phyloP scores from a whole-genome alignment of 2,888 invertebrate species.

The Apodemia mormo region DNA sequence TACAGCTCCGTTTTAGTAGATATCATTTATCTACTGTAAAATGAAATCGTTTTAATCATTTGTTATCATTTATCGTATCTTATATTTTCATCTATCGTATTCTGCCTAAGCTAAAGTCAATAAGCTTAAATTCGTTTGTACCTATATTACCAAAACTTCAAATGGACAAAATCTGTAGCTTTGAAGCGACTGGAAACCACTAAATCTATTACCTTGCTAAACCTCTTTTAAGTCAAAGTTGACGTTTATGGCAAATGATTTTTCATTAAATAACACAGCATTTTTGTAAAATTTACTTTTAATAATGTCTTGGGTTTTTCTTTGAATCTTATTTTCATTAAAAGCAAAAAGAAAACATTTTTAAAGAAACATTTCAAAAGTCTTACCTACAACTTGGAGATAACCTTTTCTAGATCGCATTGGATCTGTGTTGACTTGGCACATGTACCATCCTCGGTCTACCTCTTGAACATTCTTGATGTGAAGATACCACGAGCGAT shows the following conservation, averaged over 20 bases:
- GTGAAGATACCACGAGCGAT: conserved; percentile 95
- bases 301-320: not conserved
- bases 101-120: not conserved
- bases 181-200: conserved; percentile 1
- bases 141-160: not conserved
- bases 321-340: too few relatives aligned
- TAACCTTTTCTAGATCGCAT: conserved; percentile 95
- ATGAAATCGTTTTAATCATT: not conserved
- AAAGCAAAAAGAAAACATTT: too few relatives aligned
- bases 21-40: not conserved
- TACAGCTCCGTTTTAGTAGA: too few relatives aligned
- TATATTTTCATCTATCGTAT: not conserved
- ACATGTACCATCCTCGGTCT: conserved; percentile 96
- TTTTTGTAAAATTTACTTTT: too few relatives aligned
- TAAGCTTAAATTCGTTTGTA: conserved; percentile 3
- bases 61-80: too few relatives aligned
- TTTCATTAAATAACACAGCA: not conserved
- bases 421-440: conserved; percentile 95
- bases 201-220: conserved; percentile 2
- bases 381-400: conserved; percentile 91
- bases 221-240: not conserved
- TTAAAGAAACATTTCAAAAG: not conserved
- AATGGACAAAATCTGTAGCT: not conserved
- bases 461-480: conserved; percentile 93
- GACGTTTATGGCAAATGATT: not conserved